phyloP scores from a whole-genome alignment of 2,113 vertebrate species.

The Theristicus caerulescens region DNA sequence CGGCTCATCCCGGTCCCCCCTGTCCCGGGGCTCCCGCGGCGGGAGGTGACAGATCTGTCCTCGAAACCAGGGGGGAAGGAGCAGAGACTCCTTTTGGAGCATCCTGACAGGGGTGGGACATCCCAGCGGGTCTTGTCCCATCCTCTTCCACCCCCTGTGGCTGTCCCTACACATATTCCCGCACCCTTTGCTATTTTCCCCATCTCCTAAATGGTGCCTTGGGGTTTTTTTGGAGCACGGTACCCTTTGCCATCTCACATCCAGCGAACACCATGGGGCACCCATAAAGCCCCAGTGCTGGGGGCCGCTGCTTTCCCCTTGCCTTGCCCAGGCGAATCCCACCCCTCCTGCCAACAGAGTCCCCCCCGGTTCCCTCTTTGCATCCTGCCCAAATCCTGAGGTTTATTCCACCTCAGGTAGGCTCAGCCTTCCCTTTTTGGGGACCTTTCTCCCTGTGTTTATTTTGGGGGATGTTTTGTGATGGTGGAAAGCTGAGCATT shows the following conservation, averaged over 20 bases:
- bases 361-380: neutral
- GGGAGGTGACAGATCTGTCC: neutral
- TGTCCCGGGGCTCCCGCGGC: accelerated
- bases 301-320: neutral
- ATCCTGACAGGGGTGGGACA: neutral
- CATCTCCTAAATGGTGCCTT: accelerated
- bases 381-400: accelerated
- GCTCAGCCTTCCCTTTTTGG: neutral
- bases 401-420: neutral
- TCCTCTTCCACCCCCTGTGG: accelerated
- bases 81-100: neutral
- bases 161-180: neutral
- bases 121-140: accelerated
- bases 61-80: accelerated
- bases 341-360: accelerated
- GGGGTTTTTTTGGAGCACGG: accelerated
- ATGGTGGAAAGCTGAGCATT: neutral
- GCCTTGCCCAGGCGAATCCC: neutral
- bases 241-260: neutral
- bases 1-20: accelerated
- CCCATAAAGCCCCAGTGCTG: accelerated
- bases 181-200: accelerated
- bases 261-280: neutral
- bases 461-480: neutral
- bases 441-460: neutral